Percentiles rank a stretch among this genome's conserved stretches.
Conservation (phyloP, 2,888 invertebrate species). For the Xanthia togata region DNA sequence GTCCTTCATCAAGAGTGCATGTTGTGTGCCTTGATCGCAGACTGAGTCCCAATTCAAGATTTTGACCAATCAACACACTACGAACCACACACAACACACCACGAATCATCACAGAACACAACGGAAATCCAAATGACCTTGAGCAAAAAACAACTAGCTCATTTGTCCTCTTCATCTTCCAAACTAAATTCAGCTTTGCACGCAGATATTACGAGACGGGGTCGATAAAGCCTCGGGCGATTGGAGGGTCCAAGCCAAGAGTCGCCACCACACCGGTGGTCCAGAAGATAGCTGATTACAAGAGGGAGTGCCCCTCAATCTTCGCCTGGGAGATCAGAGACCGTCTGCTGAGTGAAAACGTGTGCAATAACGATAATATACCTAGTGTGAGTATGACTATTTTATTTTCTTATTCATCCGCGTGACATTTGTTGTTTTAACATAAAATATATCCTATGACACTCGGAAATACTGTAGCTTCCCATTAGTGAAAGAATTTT, state of each 20-base stretch:
- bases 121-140: constrained; percentile 25
- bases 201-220: constrained; percentile 99
- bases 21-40: too few relatives aligned
- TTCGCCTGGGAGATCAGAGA: constrained; percentile 99
- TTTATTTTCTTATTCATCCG: neutral
- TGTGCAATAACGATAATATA: constrained; percentile 99
- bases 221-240: constrained; percentile 98
- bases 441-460: neutral
- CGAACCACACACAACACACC: neutral
- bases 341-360: constrained; percentile 97
- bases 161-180: constrained; percentile 71
- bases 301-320: constrained; percentile 99
- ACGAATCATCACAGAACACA: neutral
- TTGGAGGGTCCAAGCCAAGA: constrained; percentile 98
- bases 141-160: constrained; percentile 66
- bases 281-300: constrained; percentile 98
- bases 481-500: too few relatives aligned
- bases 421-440: neutral
- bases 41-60: too few relatives aligned
- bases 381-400: constrained; percentile 96
- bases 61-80: too few relatives aligned
- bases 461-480: too few relatives aligned
- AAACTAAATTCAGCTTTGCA: constrained; percentile 87
- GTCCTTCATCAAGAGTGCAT: too few relatives aligned
- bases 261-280: constrained; percentile 98